phyloP scores from a whole-genome alignment of 2,113 vertebrate species.

The Anser brachyrhynchus region DNA sequence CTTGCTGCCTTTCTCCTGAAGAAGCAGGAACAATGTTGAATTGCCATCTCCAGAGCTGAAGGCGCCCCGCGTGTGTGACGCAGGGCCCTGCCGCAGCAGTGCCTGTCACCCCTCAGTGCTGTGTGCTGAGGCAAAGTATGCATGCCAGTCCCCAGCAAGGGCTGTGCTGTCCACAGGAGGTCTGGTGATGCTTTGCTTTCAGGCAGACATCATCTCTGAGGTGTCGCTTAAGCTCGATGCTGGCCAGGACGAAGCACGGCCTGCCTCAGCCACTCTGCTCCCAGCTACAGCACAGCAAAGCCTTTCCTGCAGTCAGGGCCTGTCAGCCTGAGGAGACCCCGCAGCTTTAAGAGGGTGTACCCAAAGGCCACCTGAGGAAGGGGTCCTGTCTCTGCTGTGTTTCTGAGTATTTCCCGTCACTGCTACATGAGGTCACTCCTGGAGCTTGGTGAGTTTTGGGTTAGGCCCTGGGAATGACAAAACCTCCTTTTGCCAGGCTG shows the following conservation, averaged over 20 bases:
- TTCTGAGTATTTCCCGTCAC: neutral
- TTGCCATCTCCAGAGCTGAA: neutral
- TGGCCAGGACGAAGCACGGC: neutral
- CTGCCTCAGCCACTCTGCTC: neutral
- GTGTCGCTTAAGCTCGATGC: neutral
- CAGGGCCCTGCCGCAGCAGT: neutral
- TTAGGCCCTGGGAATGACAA: neutral
- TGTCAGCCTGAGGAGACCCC: fast-evolving
- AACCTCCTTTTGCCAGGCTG: neutral
- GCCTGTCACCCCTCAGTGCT: fast-evolving
- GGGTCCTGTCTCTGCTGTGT: neutral
- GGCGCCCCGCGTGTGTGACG: fast-evolving
- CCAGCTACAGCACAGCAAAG: too few species aligned
- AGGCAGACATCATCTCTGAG: fast-evolving
- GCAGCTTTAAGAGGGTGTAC: fast-evolving
- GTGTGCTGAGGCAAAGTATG: neutral
- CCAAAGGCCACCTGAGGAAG: neutral
- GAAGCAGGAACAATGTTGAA: neutral
- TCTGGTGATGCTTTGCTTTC: fast-evolving
- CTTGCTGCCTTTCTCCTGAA: neutral
- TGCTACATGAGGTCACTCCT: neutral
- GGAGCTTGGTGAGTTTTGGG: neutral
- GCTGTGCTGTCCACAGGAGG: neutral
- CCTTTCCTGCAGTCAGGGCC: neutral
- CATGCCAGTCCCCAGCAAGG: fast-evolving